A percentile compares a stretch with the other conserved stretches of the same genome.
These are phyloP conservation scores for Phortica okadai DNA, from an alignment of 2,888 invertebrate genomes.

Conservation along the genomic window DNA sequence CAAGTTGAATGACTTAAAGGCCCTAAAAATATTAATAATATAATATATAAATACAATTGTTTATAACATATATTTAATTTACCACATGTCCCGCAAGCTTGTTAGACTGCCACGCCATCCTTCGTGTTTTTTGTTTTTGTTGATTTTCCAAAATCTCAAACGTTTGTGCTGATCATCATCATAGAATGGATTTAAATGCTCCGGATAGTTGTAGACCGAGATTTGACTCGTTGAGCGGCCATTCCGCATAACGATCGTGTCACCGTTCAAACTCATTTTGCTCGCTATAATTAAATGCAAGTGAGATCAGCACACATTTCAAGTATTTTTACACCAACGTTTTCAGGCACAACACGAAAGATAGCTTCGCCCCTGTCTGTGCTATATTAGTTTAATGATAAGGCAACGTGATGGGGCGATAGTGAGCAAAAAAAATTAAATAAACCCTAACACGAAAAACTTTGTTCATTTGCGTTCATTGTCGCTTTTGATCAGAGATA, in stretches of 20 bases:
- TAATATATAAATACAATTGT: background rate
- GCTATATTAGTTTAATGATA: too few species aligned
- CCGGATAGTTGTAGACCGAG: slow-evolving; percentile 85
- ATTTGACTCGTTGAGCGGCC: slow-evolving; percentile 73
- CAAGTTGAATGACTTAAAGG: slow-evolving; percentile 73
- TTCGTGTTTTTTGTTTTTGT: slow-evolving; percentile 59
- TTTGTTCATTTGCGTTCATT: too few species aligned
- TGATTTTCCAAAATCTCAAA: slow-evolving; percentile 80
- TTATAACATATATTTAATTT: slow-evolving; percentile 65
- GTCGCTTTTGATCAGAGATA: too few species aligned
- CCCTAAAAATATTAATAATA: slow-evolving; percentile 58
- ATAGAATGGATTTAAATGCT: slow-evolving; percentile 86
- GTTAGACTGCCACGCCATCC: slow-evolving; percentile 79
- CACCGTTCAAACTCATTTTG: slow-evolving; percentile 61
- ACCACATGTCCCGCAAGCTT: slow-evolving; percentile 81
- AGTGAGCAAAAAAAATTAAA: too few species aligned
- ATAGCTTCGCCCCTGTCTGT: too few species aligned
- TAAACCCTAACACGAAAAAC: background rate
- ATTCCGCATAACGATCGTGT: slow-evolving; percentile 59
- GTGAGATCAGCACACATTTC: too few species aligned
- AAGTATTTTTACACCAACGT: too few species aligned
- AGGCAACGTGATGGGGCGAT: too few species aligned
- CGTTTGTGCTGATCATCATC: slow-evolving; percentile 82
- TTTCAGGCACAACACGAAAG: too few species aligned
- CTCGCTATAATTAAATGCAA: background rate